Base-by-base conservation (phyloP, 2,113 vertebrate species). In the Myotis yumanensis region DNA sequence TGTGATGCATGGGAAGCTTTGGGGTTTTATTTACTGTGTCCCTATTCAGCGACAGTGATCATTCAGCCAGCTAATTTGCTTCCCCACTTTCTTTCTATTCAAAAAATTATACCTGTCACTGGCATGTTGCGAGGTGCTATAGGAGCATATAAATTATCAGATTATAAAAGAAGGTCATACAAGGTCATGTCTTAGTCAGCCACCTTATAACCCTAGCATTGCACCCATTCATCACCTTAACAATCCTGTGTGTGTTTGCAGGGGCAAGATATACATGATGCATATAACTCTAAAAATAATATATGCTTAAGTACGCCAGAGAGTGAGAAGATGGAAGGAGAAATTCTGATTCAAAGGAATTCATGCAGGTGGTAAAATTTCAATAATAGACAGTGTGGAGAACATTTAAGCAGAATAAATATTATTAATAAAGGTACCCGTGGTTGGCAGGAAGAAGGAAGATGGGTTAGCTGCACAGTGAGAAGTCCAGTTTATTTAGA, bases 1-100 rank as follows among this genome's bases (percentile, higher is more conserved):
- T 35, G 48, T 64, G 68, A 69, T 88, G 62, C 35, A 62, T 4
- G 23, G 35, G 66, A 85, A 46, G 52, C 10, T 2, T 1, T 52
- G 4, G 62, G 16, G 43, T 64, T 89, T 51, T 46, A 20, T 32
- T 17, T 32, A 66, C 54, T 11, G 18, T 23, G 51, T 14, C 40
- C 14, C 37, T 64, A 80, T 48, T 85, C 66, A 69, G 90, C 52
- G 51, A 46, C 11, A 57, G 77, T 52, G 46, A 89, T 89, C 66
- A 75, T 37, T 90, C 35, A 95, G 71, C n/a, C 62, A 54, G 54
- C 77, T 95, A 46, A 97, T 96, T 92, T 90, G 81, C 71, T 69
- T 69, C 57, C 16, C 20, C 20, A 11, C 71, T 96, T 86, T 79
- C n/a, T 79, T 90, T 92, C 14, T 23, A 15, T 79, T 54, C 8